Conservation (phyloP, 2,888 invertebrate species). For the Panorpa germanica region DNA sequence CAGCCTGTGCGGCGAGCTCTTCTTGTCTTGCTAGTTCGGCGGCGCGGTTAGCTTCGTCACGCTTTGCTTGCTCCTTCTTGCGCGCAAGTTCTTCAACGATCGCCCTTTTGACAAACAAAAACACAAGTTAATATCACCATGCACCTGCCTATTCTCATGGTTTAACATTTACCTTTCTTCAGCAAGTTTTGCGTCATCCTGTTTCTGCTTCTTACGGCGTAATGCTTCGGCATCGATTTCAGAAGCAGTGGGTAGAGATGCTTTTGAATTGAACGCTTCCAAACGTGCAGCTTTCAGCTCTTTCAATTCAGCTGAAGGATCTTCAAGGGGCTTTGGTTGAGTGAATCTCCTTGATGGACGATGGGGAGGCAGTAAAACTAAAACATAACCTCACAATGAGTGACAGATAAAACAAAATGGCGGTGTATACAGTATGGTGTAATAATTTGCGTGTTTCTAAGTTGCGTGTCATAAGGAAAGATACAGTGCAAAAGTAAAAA, state of each 20-base stretch:
- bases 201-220: conserved; percentile 31
- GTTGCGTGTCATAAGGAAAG: too few relatives aligned
- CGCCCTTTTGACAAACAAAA: conserved; percentile 21
- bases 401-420: too few relatives aligned
- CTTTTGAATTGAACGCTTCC: conserved; percentile 29
- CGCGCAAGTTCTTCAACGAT: conserved; percentile 34
- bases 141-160: neutral
- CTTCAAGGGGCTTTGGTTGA: conserved; percentile 33
- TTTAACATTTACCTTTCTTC: conserved; percentile 19
- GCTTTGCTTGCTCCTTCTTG: conserved; percentile 30
- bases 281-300: conserved; percentile 40
- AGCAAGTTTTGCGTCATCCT: conserved; percentile 29
- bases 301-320: conserved; percentile 35
- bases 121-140: conserved; percentile 3
- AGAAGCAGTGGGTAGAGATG: conserved; percentile 10
- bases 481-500: too few relatives aligned
- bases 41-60: conserved; percentile 27
- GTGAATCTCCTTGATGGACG: conserved; percentile 52
- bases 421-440: too few relatives aligned
- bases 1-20: conserved; percentile 25
- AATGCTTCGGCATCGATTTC: conserved; percentile 15
- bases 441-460: too few relatives aligned
- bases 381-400: conserved; percentile 15
- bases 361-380: conserved; percentile 43
- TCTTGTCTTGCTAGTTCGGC: conserved; percentile 30